These are phyloP conservation scores for Eptesicus fuscus DNA, from an alignment of 2,113 vertebrate genomes.

Conservation along the genomic window DNA sequence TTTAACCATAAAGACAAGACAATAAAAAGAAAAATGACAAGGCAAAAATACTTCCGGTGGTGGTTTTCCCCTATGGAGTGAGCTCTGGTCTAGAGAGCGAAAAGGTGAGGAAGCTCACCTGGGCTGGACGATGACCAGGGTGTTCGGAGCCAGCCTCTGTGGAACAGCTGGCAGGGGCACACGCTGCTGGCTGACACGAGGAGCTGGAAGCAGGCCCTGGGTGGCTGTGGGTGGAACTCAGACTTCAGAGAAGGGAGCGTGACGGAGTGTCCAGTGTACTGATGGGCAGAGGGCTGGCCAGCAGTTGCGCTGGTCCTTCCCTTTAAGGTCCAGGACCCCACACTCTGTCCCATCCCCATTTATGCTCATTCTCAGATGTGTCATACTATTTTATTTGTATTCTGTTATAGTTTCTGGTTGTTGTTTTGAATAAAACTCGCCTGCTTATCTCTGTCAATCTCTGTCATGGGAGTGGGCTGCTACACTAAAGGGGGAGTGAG, in stretches of 20 bases:
- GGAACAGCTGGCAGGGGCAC: background rate
- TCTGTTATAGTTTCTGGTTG: background rate
- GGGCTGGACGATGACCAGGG: background rate
- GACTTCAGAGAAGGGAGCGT: rapidly evolving
- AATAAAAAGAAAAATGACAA: background rate
- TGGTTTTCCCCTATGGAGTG: background rate
- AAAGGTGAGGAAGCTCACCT: background rate
- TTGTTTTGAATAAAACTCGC: background rate
- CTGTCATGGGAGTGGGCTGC: background rate
- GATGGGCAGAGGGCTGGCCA: background rate
- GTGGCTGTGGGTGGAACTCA: background rate
- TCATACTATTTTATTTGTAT: background rate
- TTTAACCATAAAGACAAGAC: background rate
- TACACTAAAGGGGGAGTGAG: rapidly evolving
- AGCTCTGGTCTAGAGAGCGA: background rate
- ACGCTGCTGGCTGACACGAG: background rate
- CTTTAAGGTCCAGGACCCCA: background rate
- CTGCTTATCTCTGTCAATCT: background rate
- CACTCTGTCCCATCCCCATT: rapidly evolving
- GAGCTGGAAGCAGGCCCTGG: background rate
- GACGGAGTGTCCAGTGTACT: no score
- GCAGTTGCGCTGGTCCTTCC: background rate
- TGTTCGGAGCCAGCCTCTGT: background rate
- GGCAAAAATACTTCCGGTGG: background rate
- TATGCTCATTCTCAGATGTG: background rate